phyloP scores from a whole-genome alignment of 2,888 invertebrate genomes.

The Schizaphis graminum region DNA sequence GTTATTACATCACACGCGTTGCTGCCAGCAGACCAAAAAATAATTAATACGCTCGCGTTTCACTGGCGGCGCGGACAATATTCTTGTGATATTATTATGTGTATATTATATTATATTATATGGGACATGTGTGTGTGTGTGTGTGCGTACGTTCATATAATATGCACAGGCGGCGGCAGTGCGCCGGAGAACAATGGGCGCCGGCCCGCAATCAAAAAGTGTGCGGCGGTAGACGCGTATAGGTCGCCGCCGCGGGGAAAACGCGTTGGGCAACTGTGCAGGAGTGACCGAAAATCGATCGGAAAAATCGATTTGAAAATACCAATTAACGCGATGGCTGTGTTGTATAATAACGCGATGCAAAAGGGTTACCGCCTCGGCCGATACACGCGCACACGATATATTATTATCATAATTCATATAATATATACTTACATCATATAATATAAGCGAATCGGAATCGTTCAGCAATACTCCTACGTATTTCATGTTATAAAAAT shows the following conservation, averaged over 20 bases:
- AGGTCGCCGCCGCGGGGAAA: constrained; percentile 2
- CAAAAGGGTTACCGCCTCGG: background rate
- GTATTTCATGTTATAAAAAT: background rate
- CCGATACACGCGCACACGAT: background rate
- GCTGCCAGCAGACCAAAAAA: constrained; percentile 20
- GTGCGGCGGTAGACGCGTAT: background rate
- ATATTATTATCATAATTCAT: background rate
- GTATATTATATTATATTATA: background rate
- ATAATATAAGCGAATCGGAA: background rate
- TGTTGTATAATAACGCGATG: background rate
- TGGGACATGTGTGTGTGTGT: background rate
- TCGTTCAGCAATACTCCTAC: background rate
- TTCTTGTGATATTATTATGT: background rate
- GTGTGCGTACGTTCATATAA: background rate
- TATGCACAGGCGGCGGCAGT: background rate
- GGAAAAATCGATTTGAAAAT: constrained; percentile 37
- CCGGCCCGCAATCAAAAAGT: background rate
- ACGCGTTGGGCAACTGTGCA: background rate
- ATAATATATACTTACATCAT: no score
- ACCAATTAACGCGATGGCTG: background rate
- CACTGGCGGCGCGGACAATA: background rate
- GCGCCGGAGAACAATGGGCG: background rate
- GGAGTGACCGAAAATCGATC: constrained; percentile 22
- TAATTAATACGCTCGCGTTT: constrained; percentile 35
- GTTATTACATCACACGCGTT: constrained; percentile 36